Base-by-base conservation (phyloP, 2,797 vertebrate species). In the Acrossocheilus wenchowensis region DNA sequence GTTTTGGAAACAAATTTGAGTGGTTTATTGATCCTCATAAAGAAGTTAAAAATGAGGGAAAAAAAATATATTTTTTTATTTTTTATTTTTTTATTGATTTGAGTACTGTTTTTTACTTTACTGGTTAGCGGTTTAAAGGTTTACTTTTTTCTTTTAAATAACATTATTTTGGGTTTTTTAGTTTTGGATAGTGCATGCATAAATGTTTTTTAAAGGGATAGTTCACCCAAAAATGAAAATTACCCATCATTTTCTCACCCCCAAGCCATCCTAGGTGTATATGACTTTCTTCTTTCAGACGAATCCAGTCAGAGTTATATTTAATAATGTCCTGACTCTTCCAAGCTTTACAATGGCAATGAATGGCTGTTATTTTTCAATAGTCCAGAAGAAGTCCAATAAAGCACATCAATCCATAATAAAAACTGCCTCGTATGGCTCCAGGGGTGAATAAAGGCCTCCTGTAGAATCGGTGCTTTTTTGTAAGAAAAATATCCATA, bases 21-120 rank as follows among this genome's bases (percentile, higher is more conserved):
- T 52, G 64, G 7, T 81, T 69, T n/a, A 81, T 81, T 69, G 3
- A 71, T 82, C 45, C 21, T 41, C 30, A 54, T 66, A 62, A 23
- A 81, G 11, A 8, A 60, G 45, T 75, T 75, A 21, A 41, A 39
- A n/a, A 11, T 11, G 9, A n/a, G 26, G n/a, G n/a, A n/a, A n/a
- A n/a, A n/a, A n/a, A n/a, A n/a, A n/a, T n/a, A n/a, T n/a, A n/a
- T n/a, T n/a, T 26, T 26, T 26, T 26, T 26, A 26, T 26, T 26
- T 26, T 26, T 26, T 26, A 26, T 26, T 30, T 14, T 50, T 50
- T 50, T 26, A 36, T n/a, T 15, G 19, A 36, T 39, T 30, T 60
- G 34, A 36, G 34, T 34, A 21, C 6, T 52, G 0, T 17, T 17
- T 23, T 78, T 52, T 26, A 43, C 26, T 30, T 14, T 17, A 1